Base-by-base conservation (phyloP, 2,113 vertebrate species). In the Paralichthys olivaceus region DNA sequence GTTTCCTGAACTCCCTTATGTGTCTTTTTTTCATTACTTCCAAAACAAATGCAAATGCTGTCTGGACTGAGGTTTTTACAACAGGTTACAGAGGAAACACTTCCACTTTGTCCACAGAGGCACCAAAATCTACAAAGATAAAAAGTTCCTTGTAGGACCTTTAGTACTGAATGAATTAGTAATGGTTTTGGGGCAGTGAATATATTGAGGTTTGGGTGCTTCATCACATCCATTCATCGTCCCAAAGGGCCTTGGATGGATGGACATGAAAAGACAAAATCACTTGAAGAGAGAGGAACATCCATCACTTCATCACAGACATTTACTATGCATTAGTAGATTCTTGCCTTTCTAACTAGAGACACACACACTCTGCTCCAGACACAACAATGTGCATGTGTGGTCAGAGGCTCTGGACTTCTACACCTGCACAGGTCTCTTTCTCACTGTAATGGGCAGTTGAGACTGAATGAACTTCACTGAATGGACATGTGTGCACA, bases 331-430 rank as follows among this genome's bases (percentile, higher is more conserved):
- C 71, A 67, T 79, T 69, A 70, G 63, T 14, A 47, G 47, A 67
- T 63, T 80, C 72, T 60, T 68, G 56, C 26, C 49, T 66, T 71
- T 80, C 61, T 64, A 20, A 61, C 56, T 28, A 51, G 37, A 79
- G 28, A 69, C 69, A 60, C 59, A 60, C 59, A n/a, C 4, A 54
- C 32, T 40, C 17, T 59, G 40, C n/a, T 22, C 8, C 43, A 81
- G 81, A 87, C 65, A 81, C 68, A 87, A 73, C 78, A 70, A 47
- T 1, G 3, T 7, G 34, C 71, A 79, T 60, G 79, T 72, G 28
- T 56, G 76, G 80, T 84, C 76, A 54, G 25, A 29, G 25, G 26
- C 25, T 19, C 29, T 76, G 22, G 45, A 49, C 72, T 57, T 77
- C 63, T 23, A 59, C 72, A 81, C 79, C 80, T 85, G 32, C 54